These are phyloP conservation scores for Circaetus gallicus DNA, from an alignment of 2,113 vertebrate genomes.

Conservation along the genomic window DNA sequence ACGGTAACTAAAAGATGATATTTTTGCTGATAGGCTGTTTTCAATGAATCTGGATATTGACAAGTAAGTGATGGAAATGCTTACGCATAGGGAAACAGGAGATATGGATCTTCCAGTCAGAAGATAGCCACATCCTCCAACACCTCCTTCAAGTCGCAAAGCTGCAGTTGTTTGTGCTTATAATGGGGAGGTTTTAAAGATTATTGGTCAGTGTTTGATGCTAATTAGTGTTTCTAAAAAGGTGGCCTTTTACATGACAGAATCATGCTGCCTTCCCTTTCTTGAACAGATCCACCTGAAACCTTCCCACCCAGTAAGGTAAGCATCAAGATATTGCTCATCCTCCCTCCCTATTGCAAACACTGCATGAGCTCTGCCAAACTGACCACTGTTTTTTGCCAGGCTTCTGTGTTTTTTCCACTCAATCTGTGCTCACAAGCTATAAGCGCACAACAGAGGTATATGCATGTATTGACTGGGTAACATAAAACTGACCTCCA, in stretches of 20 bases:
- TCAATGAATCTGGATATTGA: neutral
- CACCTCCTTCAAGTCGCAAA: neutral
- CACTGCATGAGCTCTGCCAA: neutral
- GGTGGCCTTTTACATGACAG: neutral
- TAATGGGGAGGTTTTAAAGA: neutral
- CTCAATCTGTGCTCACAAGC: neutral
- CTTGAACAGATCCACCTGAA: neutral
- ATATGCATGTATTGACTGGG: neutral
- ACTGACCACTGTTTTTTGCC: neutral
- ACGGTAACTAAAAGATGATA: neutral
- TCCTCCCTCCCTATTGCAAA: neutral
- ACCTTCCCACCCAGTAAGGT: neutral
- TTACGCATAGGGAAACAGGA: neutral
- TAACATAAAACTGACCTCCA: neutral
- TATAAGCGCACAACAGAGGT: rapidly evolving
- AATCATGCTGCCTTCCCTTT: neutral
- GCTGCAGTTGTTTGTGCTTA: neutral
- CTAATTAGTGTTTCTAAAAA: neutral
- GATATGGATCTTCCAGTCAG: neutral
- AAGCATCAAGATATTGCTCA: neutral
- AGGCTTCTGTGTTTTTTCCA: neutral
- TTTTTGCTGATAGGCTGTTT: neutral
- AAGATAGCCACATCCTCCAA: neutral
- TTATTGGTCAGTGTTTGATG: neutral
- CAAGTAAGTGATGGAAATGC: neutral